Evolutionary conservation across 1,140 invertebrate genomes (phyloP).

Genomic region (Tenebrio molitor): DNA sequence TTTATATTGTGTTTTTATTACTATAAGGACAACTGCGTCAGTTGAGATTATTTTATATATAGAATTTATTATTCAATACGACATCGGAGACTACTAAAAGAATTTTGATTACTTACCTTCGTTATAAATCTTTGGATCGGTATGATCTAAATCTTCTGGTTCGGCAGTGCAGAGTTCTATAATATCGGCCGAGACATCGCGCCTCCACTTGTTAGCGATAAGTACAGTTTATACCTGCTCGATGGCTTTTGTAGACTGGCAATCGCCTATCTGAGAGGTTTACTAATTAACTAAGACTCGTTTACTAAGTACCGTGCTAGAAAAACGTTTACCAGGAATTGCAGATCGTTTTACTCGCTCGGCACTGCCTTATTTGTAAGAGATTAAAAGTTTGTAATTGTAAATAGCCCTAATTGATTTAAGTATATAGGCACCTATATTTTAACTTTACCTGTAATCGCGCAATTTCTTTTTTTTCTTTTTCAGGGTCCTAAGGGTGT

Average conservation of each 20-base stretch:
- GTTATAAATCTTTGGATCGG: slow-evolving; percentile 9
- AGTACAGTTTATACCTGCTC: slow-evolving; percentile 51
- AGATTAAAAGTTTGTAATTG: slow-evolving; percentile 62
- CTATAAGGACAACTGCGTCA: not conserved
- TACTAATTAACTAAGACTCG: slow-evolving; percentile 62
- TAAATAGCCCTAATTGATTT: slow-evolving; percentile 61
- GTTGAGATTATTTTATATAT: slow-evolving; percentile 6
- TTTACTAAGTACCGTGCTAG: slow-evolving; percentile 58
- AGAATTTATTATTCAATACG: slow-evolving; percentile 13
- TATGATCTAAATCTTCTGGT: not conserved
- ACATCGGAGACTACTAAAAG: not conserved
- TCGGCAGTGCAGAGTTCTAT: slow-evolving; percentile 15
- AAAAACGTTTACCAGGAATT: slow-evolving; percentile 59
- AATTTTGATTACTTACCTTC: slow-evolving; percentile 1
- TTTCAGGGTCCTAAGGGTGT: not conserved
- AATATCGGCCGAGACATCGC: slow-evolving; percentile 57
- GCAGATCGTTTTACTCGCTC: slow-evolving; percentile 52
- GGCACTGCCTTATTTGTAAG: slow-evolving; percentile 62
- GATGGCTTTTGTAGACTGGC: slow-evolving; percentile 50
- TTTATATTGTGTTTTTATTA: slow-evolving; percentile 38
- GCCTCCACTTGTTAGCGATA: slow-evolving; percentile 54
- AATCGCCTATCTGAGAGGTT: slow-evolving; percentile 53
- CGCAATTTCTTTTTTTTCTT: too few species aligned
- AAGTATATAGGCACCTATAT: too few species aligned
- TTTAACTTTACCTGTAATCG: too few species aligned